These are phyloP conservation scores for Poeciliopsis retropinna DNA, from an alignment of 2,113 vertebrate species.

Conservation along the genomic window DNA sequence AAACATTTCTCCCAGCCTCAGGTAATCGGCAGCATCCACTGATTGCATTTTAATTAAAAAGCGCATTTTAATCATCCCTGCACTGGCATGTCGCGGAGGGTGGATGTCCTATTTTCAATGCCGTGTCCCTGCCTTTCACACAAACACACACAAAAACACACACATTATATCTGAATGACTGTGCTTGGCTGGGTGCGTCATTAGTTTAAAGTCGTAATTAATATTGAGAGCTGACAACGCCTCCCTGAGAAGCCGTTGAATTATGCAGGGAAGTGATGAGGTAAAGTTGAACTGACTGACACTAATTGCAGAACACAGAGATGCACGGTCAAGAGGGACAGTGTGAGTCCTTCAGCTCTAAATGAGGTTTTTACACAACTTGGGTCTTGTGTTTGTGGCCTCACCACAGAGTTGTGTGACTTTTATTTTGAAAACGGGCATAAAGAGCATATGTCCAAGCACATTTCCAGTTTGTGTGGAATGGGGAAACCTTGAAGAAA, in stretches of 20 bases:
- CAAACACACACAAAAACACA: slow-evolving; percentile 12
- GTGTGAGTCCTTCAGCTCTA: slow-evolving; percentile 10
- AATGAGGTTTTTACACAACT: slow-evolving; percentile 30
- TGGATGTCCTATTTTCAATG: slow-evolving; percentile 64
- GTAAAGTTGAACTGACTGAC: slow-evolving; percentile 69
- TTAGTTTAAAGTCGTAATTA: slow-evolving; percentile 76
- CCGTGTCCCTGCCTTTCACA: slow-evolving; percentile 49
- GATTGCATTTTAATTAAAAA: slow-evolving; percentile 78
- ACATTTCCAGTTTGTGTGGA: not conserved
- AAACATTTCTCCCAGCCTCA: slow-evolving; percentile 33
- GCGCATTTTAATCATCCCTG: slow-evolving; percentile 73
- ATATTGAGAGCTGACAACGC: slow-evolving; percentile 76
- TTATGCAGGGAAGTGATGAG: slow-evolving; percentile 68
- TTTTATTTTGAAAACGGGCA: not conserved
- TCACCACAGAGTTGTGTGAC: not conserved
- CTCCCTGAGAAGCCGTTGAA: slow-evolving; percentile 63
- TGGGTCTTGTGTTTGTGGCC: slow-evolving; percentile 21
- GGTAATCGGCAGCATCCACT: slow-evolving; percentile 68
- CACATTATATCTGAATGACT: slow-evolving; percentile 46
- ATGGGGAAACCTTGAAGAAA: not conserved
- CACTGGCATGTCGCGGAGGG: slow-evolving; percentile 38
- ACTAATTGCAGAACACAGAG: slow-evolving; percentile 59
- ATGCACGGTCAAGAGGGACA: slow-evolving; percentile 50
- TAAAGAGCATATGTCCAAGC: too few relatives aligned
- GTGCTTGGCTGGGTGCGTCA: slow-evolving; percentile 63